A percentile compares a stretch with the other conserved stretches of the same genome.
These are phyloP conservation scores for Meteorus colon DNA, from an alignment of 2,888 invertebrate species.

Conservation along the genomic window DNA sequence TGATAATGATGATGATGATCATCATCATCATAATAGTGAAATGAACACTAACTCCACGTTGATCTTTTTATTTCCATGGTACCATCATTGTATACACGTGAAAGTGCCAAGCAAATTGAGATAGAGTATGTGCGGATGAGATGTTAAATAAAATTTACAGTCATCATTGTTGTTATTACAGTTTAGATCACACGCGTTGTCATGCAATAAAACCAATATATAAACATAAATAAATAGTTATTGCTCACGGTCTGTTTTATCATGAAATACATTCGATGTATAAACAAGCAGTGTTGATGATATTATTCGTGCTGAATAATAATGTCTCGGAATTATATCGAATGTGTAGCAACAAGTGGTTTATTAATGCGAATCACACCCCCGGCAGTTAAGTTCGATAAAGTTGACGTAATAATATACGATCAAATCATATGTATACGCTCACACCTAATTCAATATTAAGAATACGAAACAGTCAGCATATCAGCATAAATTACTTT, in stretches of 20 bases:
- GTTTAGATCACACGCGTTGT: not conserved
- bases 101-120: constrained; percentile 7
- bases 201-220: not conserved
- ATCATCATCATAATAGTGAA: not conserved
- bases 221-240: not conserved
- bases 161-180: not conserved
- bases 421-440: not conserved
- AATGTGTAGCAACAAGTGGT: constrained; percentile 9
- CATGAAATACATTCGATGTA: not conserved
- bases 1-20: constrained; percentile 4
- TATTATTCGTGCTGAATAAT: not conserved
- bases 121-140: not conserved
- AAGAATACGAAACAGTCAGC: not conserved
- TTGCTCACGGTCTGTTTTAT: not conserved
- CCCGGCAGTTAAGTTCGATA: not conserved
- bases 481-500: not conserved
- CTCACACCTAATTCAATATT: not conserved
- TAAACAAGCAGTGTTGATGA: not conserved
- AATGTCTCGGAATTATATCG: not conserved
- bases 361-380: not conserved
- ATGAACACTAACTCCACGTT: not conserved
- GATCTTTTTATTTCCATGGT: not conserved
- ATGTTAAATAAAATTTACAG: not conserved
- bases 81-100: not conserved
- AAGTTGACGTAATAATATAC: not conserved